These are phyloP conservation scores for Rhabdornis inornatus DNA, from an alignment of 2,113 vertebrate species.

Conservation along the genomic window DNA sequence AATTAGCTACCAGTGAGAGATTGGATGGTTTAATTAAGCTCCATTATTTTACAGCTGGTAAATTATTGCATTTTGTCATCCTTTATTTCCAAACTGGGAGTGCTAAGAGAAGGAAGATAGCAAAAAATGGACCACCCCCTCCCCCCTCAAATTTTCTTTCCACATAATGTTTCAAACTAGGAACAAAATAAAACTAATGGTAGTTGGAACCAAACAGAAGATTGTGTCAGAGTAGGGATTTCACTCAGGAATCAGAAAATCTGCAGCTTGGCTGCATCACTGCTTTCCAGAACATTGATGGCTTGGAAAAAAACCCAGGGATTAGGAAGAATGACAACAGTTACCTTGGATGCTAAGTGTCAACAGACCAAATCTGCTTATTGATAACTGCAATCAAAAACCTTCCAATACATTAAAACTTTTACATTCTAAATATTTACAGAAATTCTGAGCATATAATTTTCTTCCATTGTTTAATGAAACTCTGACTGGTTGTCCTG, in stretches of 20 bases:
- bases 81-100: neutral
- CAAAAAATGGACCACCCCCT: fast-evolving
- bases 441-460: neutral
- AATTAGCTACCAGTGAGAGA: neutral
- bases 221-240: neutral
- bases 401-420: neutral
- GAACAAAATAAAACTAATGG: neutral
- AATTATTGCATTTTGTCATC: neutral
- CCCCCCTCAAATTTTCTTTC: neutral
- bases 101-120: neutral
- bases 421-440: neutral
- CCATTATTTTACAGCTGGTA: neutral
- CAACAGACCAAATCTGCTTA: neutral
- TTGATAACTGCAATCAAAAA: neutral
- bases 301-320: neutral
- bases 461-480: neutral
- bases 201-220: neutral
- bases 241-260: neutral
- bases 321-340: neutral
- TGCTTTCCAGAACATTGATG: neutral
- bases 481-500: neutral
- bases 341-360: neutral
- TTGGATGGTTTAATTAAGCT: neutral
- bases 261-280: neutral
- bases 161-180: neutral